Base-by-base conservation (phyloP, 2,888 invertebrate genomes). In the Hymenopus coronatus region DNA sequence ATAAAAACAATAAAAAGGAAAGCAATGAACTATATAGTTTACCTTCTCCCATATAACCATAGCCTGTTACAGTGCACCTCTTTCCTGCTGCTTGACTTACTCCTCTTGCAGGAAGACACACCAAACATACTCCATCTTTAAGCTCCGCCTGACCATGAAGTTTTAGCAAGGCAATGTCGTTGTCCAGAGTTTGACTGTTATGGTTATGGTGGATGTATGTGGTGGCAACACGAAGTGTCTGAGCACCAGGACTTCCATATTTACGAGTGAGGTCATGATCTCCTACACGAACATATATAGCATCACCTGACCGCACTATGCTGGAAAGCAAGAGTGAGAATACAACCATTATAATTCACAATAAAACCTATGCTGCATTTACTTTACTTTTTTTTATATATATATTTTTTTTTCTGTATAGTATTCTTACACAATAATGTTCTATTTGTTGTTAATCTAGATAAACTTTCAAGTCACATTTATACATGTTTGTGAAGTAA, bases 1-100 rank as follows among this genome's bases (percentile, higher is more conserved):
- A 1, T 1, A 33, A 28, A 12, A 14, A 28, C 85, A 33, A 4
- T 15, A 30, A 20, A 28, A 82, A 27, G 70, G 27, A 82, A 20
- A 30, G 28, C 8, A 20, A n/a, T 12, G 14, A 54, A 15, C 3
- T 70, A 20, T 20, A 20, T 4, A 20, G 90, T 91, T 92, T 92
- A 98, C 98, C 96, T 95, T 98, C 98, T 87, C 98, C 98, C 98
- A 98, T 98, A 92, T 98, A 98, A 12, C 98, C 98, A 92, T 98
- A 98, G 4, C 98, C 98, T 14, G 98, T 98, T 91, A 98, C 98
- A 0, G 98, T 98, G 92, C 98, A 98, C 81, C 98, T 94, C 93
- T 98, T 98, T 88, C 98, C 98, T 9, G 98, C 97, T 2, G 97
- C 96, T 92, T 98, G 98, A 92, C 96, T 97, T 40, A 97, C 97